A percentile compares a stretch with the other conserved stretches of the same genome.
These are phyloP conservation scores for Drosophila ercepeae DNA, from an alignment of 1,140 invertebrate genomes.

Conservation along the genomic window DNA sequence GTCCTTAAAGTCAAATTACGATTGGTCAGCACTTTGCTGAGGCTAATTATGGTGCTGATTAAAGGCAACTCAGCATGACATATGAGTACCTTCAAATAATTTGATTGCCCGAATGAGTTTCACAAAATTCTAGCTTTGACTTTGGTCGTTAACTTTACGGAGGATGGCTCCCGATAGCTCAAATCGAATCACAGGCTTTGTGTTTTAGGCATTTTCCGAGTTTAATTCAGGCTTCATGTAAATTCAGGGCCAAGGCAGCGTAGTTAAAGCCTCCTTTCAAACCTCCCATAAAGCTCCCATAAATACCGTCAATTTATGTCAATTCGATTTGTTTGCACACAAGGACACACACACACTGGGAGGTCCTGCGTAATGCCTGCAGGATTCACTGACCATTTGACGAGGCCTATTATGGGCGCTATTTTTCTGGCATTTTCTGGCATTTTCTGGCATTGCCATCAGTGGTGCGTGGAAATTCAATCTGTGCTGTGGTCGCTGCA, in stretches of 20 bases:
- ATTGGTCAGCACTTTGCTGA: slow-evolving; percentile 11
- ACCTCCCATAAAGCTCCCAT: slow-evolving; percentile 32
- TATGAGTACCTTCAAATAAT: slow-evolving; percentile 7
- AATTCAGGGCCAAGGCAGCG: slow-evolving; percentile 2
- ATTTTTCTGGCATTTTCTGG: slow-evolving; percentile 15
- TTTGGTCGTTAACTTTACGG: neutral
- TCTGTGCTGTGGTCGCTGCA: slow-evolving; percentile 53
- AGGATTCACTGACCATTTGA: slow-evolving; percentile 58
- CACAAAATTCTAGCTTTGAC: neutral
- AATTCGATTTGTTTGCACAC: slow-evolving; percentile 64
- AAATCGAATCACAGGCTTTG: slow-evolving; percentile 8
- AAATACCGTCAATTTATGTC: slow-evolving; percentile 70
- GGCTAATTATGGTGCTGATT: slow-evolving; percentile 32
- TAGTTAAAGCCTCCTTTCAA: slow-evolving; percentile 43
- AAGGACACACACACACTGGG: slow-evolving; percentile 25
- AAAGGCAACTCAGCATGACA: slow-evolving; percentile 19
- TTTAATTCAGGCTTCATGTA: slow-evolving; percentile 40
- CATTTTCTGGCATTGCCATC: slow-evolving; percentile 20
- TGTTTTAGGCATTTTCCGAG: slow-evolving; percentile 17
- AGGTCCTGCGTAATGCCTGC: slow-evolving; percentile 56
- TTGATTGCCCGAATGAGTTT: neutral
- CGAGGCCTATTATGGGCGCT: slow-evolving; percentile 53
- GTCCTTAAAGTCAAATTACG: slow-evolving; percentile 14
- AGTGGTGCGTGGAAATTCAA: slow-evolving; percentile 77
- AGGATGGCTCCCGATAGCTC: slow-evolving; percentile 3